Percentiles rank a stretch among this genome's conserved stretches.
Evolutionary conservation across 2,888 invertebrate species (phyloP).

Genomic region (Tachina lurida): DNA sequence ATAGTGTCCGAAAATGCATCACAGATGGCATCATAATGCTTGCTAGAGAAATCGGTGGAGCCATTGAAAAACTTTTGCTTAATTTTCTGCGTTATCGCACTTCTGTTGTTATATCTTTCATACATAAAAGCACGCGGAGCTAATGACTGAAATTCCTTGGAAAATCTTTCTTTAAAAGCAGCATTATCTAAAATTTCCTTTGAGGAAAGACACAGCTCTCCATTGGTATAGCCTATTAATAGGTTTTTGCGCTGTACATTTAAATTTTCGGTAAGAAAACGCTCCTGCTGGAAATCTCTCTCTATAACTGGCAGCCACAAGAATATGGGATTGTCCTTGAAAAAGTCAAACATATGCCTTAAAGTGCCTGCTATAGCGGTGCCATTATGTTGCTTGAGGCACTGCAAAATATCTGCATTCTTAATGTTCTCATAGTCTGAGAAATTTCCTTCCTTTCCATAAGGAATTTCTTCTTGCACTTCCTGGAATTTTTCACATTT

Average conservation of each 20-base stretch:
- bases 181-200: slow-evolving; percentile 78
- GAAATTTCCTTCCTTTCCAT: slow-evolving; percentile 4
- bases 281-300: slow-evolving; percentile 83
- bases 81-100: slow-evolving; percentile 57
- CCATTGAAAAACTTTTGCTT: slow-evolving; percentile 68
- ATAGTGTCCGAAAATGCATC: slow-evolving; percentile 84
- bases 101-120: slow-evolving; percentile 74
- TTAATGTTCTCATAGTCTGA: slow-evolving; percentile 74
- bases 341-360: slow-evolving; percentile 75
- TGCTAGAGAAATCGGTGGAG: slow-evolving; percentile 31
- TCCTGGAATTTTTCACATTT: slow-evolving; percentile 78
- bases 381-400: slow-evolving; percentile 80
- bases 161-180: slow-evolving; percentile 77
- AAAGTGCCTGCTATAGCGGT: slow-evolving; percentile 72
- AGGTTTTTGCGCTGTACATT: slow-evolving; percentile 72
- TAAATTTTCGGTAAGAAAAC: slow-evolving; percentile 83
- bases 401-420: slow-evolving; percentile 82
- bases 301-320: slow-evolving; percentile 84
- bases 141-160: slow-evolving; percentile 83
- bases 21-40: slow-evolving; percentile 72
- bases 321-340: slow-evolving; percentile 77
- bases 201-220: slow-evolving; percentile 83
- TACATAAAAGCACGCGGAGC: slow-evolving; percentile 84
- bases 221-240: slow-evolving; percentile 83
- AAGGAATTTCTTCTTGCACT: slow-evolving; percentile 67